These are phyloP conservation scores for Columba guinea DNA, from an alignment of 2,797 vertebrate species.

Conservation along the genomic window DNA sequence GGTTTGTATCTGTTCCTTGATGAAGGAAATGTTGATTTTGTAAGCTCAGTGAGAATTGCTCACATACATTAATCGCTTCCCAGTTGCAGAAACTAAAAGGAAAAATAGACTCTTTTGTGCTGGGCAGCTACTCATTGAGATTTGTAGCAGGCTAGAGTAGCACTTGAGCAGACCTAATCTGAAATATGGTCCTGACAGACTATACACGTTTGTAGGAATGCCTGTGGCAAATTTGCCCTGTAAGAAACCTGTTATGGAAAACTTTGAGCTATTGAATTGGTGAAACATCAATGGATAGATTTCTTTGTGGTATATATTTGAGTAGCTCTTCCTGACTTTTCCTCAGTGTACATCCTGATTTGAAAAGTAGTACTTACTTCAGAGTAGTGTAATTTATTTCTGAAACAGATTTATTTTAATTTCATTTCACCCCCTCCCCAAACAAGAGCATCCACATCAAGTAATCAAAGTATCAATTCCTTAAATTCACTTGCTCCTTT, in stretches of 20 bases:
- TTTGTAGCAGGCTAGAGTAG: neutral
- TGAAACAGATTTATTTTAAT: neutral
- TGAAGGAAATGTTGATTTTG: neutral
- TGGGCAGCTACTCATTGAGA: neutral
- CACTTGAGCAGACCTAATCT: neutral
- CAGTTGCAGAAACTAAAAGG: neutral
- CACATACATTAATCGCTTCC: neutral
- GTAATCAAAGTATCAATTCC: neutral
- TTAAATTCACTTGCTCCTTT: neutral
- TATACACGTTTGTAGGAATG: neutral
- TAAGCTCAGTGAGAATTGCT: neutral
- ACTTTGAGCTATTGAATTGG: neutral
- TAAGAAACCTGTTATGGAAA: neutral
- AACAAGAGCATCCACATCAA: neutral
- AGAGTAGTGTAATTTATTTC: neutral
- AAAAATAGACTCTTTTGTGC: neutral
- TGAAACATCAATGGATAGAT: neutral
- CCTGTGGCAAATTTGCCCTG: neutral
- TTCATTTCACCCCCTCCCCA: neutral
- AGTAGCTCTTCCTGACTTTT: neutral
- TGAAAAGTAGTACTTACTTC: neutral
- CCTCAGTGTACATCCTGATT: neutral
- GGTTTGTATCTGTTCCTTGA: neutral
- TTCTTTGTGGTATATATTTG: neutral
- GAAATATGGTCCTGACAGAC: neutral